Percentiles rank a stretch among this genome's conserved stretches.
Conservation (phyloP, 2,797 vertebrate genomes). For the Sylvia borin region DNA sequence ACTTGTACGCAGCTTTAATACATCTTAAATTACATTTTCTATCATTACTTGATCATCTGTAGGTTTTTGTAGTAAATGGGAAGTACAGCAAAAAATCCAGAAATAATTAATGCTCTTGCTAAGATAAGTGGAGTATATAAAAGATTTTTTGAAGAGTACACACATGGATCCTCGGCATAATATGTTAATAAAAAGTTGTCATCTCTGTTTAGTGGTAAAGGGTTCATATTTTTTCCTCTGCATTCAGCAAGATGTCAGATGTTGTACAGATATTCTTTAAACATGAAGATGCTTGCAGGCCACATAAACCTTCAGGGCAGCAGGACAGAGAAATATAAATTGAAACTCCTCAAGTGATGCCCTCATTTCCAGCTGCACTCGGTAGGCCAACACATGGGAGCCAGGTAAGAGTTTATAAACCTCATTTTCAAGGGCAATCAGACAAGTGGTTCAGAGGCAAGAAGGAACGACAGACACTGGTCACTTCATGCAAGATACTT, state of each 20-base stretch:
- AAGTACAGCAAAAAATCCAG: background rate
- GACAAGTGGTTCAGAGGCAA: background rate
- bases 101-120: background rate
- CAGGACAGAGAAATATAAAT: background rate
- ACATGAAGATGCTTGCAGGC: background rate
- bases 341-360: background rate
- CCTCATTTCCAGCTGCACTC: background rate
- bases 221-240: background rate
- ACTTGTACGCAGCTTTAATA: background rate
- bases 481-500: background rate
- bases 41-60: background rate
- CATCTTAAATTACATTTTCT: background rate
- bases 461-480: background rate
- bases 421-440: background rate
- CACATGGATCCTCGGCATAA: background rate
- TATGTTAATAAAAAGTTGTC: background rate
- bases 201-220: background rate
- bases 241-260: background rate
- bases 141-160: background rate
- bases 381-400: background rate
- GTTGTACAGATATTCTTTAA: background rate
- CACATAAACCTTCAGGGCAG: background rate
- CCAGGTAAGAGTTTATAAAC: background rate
- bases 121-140: background rate
- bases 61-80: background rate